These are phyloP conservation scores for Anagyrus pseudococci DNA, from an alignment of 2,888 invertebrate genomes.

Conservation along the genomic window DNA sequence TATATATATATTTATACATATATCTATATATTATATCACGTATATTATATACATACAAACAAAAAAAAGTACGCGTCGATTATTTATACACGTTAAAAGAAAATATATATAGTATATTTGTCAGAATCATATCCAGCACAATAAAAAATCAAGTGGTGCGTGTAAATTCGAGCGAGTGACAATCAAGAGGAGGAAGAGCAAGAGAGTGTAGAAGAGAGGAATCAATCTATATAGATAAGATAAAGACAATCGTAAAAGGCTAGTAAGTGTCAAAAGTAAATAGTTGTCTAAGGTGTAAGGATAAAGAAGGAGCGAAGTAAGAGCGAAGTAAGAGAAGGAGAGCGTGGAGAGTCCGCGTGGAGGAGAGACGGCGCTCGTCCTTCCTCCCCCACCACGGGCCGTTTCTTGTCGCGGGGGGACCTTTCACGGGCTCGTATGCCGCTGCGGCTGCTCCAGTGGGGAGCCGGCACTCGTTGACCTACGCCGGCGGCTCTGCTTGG, in stretches of 20 bases:
- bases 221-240: no score
- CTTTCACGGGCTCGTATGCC: constrained; percentile 4
- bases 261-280: not conserved
- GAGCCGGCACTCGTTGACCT: constrained; percentile 47
- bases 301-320: not conserved
- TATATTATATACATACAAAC: constrained; percentile 19
- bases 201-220: no score
- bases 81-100: constrained; percentile 11
- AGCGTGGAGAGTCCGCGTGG: not conserved
- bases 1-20: constrained; percentile 37
- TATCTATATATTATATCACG: constrained; percentile 33
- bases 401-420: not conserved
- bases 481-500: no score
- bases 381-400: not conserved
- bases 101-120: constrained; percentile 19
- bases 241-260: not conserved
- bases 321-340: not conserved
- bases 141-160: constrained; percentile 31
- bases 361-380: not conserved
- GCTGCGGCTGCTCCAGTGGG: no score
- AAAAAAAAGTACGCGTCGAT: no score
- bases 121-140: constrained; percentile 35
- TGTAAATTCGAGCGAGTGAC: constrained; percentile 34
- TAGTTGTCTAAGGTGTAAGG: no score
- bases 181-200: no score